Conservation (phyloP, 2,888 invertebrate genomes). For the Crocallis elinguaria region DNA sequence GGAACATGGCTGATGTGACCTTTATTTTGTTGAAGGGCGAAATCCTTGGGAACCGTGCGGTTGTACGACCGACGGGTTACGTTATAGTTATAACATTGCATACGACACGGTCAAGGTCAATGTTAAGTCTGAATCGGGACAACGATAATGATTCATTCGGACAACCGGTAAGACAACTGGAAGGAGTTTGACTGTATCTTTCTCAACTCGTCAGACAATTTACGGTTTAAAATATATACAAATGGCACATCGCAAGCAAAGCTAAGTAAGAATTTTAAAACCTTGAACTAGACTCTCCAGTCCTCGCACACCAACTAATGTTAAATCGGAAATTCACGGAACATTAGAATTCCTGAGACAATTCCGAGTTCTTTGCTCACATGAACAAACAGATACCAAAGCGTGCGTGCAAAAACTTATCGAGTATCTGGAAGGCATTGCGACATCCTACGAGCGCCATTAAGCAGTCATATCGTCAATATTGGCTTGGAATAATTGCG, state of each 20-base stretch:
- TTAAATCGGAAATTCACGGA: constrained; percentile 14
- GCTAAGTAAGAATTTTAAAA: not conserved
- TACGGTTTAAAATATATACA: too few species aligned
- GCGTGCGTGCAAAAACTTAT: constrained; percentile 23
- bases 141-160: not conserved
- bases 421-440: constrained; percentile 16
- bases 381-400: constrained; percentile 23
- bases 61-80: constrained; percentile 7
- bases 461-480: constrained; percentile 14
- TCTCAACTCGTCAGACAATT: not conserved
- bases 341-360: constrained; percentile 21
- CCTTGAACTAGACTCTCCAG: constrained; percentile 12
- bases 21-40: constrained; percentile 12
- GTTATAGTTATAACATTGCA: constrained; percentile 1
- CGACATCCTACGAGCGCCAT: constrained; percentile 14
- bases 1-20: constrained; percentile 17
- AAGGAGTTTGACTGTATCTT: not conserved
- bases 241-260: not conserved
- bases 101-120: constrained; percentile 13
- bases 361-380: constrained; percentile 14
- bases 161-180: not conserved
- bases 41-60: not conserved
- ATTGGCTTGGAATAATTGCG: constrained; percentile 24
- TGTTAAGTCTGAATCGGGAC: constrained; percentile 1
- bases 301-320: constrained; percentile 4